These are phyloP conservation scores for Phycodurus eques DNA, from an alignment of 2,113 vertebrate genomes.

Conservation along the genomic window DNA sequence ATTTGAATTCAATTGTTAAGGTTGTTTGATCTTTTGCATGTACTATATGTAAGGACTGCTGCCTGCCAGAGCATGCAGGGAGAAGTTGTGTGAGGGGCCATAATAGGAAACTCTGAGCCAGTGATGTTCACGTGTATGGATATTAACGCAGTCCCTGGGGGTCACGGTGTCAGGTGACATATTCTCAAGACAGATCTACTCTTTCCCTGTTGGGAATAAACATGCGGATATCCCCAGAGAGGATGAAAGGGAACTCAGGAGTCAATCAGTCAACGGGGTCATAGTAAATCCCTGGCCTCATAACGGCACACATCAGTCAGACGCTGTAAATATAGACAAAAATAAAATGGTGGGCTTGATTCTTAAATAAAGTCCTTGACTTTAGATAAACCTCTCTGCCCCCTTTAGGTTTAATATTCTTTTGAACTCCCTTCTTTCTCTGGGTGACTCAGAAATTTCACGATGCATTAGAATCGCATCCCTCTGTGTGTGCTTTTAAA, in stretches of 20 bases:
- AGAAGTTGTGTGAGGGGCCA: slow-evolving; percentile 59
- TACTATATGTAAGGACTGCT: slow-evolving; percentile 49
- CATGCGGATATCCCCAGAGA: slow-evolving; percentile 58
- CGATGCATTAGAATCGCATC: slow-evolving; percentile 54
- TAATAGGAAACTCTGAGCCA: slow-evolving; percentile 68
- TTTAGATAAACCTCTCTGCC: slow-evolving; percentile 66
- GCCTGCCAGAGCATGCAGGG: slow-evolving; percentile 60
- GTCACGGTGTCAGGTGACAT: slow-evolving; percentile 64
- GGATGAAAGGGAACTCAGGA: slow-evolving; percentile 45
- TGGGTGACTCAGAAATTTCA: slow-evolving; percentile 51
- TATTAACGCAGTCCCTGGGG: slow-evolving; percentile 72
- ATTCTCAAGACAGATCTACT: slow-evolving; percentile 61
- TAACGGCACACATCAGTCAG: slow-evolving; percentile 57
- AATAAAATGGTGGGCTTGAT: slow-evolving; percentile 62
- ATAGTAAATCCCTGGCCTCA: slow-evolving; percentile 60
- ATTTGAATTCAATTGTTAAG: slow-evolving; percentile 74
- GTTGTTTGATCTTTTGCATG: slow-evolving; percentile 78
- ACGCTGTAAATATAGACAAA: slow-evolving; percentile 67
- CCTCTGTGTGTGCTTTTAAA: slow-evolving; percentile 46
- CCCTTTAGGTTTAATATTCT: slow-evolving; percentile 70
- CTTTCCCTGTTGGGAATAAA: slow-evolving; percentile 59
- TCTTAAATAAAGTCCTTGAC: slow-evolving; percentile 66
- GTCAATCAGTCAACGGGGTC: slow-evolving; percentile 66
- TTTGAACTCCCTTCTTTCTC: slow-evolving; percentile 67
- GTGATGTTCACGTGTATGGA: slow-evolving; percentile 75